Base-by-base conservation (phyloP, 2,797 vertebrate genomes). In the Limosa lapponica region DNA sequence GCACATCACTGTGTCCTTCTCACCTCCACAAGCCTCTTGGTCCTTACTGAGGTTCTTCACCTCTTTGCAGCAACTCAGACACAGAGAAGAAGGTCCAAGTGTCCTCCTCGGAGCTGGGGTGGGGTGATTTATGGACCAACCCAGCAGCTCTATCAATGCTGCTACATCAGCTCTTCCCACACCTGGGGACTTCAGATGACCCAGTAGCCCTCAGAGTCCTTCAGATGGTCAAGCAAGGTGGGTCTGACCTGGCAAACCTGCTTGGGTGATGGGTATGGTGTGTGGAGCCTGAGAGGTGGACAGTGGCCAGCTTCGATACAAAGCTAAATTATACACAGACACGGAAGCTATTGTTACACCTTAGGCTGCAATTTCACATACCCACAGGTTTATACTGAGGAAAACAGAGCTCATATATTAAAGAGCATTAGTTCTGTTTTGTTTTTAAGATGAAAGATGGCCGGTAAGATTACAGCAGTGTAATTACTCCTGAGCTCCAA, bases 391-490 rank as follows among this genome's bases (percentile, higher is more conserved):
- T 71, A 41, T 30, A 18, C 3, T 18, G 16, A 1, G 39, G 73
- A 32, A 11, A 59, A 13, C 46, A 39, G 24, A 18, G 5, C 41
- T 77, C 9, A 1, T 25, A 8, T n/a, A 46, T 77, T 86, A 46
- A 58, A 67, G 36, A 51, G 1, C 16, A 13, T 62, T 11, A 14
- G 12, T 34, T 12, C 20, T 43, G 64, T 8, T 79, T 59, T 74
- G 54, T 11, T 93, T 28, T 46, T 37, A 4, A 66, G 83, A 66
- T 65, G n/a, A 90, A 82, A 90, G 67, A 34, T 49, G 13, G 16
- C 41, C 1, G 0, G 43, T 8, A 27, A 82, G 62, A 34, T 41
- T 5, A 16, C 8, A 52, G 25, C 8, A 44, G 23, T 2, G 8
- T 61, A 80, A 23, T 82, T 18, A 61, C 37, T 54, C n/a, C 58